Evolutionary conservation across 2,888 invertebrate genomes (phyloP).

Genomic region (Thysanoteuthis rhombus): DNA sequence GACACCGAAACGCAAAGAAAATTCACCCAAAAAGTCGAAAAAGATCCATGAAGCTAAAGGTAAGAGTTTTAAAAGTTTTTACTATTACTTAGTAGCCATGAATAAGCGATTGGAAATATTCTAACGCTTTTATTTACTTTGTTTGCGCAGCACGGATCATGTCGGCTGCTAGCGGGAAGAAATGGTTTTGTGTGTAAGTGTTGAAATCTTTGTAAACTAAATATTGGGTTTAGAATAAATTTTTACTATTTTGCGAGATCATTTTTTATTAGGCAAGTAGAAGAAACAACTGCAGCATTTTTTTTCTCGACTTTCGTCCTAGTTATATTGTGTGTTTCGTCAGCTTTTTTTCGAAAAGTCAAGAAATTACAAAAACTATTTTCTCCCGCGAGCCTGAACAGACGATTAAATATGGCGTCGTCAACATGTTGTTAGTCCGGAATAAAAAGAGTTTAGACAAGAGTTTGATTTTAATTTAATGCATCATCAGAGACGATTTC

Average conservation of each 20-base stretch:
- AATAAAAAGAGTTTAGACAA: background rate
- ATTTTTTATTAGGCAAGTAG: background rate
- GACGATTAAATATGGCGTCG: constrained; percentile 28
- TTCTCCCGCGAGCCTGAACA: constrained; percentile 27
- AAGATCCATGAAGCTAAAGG: constrained; percentile 16
- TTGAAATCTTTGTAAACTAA: background rate
- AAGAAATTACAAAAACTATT: background rate
- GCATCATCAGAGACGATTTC: background rate
- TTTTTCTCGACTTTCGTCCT: background rate
- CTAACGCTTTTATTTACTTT: background rate
- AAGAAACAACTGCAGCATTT: background rate
- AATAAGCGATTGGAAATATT: background rate
- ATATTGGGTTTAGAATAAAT: background rate
- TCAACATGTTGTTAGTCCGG: constrained; percentile 29
- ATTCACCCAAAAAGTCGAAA: constrained; percentile 37
- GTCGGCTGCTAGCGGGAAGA: constrained; percentile 25
- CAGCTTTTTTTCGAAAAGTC: background rate
- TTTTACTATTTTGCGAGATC: background rate
- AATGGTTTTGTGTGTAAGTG: background rate
- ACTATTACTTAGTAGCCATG: background rate
- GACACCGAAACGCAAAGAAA: constrained; percentile 41
- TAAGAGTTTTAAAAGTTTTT: constrained; percentile 14
- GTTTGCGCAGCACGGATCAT: constrained; percentile 28
- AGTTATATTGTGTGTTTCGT: background rate
- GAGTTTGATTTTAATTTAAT: background rate